These are phyloP conservation scores for Echinops telfairi DNA, from an alignment of 2,113 vertebrate genomes.

Conservation along the genomic window DNA sequence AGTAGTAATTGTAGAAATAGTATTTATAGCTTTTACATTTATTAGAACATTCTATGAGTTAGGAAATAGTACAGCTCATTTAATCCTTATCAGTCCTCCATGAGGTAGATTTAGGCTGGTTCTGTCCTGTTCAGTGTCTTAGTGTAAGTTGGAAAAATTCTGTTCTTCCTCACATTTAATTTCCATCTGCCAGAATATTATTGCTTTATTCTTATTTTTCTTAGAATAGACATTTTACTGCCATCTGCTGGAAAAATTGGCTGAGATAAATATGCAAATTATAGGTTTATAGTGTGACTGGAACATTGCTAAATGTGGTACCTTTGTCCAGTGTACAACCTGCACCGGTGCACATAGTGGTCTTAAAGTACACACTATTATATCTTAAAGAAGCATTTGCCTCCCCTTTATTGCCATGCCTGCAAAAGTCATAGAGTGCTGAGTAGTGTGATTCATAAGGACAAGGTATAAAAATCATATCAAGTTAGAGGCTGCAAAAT, in stretches of 20 bases:
- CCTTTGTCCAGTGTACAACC: neutral
- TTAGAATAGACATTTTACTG: conserved; percentile 60
- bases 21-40: neutral
- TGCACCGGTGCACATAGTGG: neutral
- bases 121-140: neutral
- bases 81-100: neutral
- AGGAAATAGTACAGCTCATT: neutral
- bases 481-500: conserved; percentile 52
- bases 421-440: neutral
- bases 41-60: neutral
- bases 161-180: neutral
- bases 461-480: conserved; percentile 21
- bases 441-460: neutral
- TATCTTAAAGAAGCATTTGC: neutral
- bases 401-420: neutral
- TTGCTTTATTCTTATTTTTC: conserved; percentile 3
- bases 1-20: neutral
- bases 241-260: conserved; percentile 63
- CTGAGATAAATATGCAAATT: conserved; percentile 2
- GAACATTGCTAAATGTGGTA: neutral
- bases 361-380: neutral
- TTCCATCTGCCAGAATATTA: conserved; percentile 5
- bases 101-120: neutral
- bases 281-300: neutral
- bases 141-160: conserved; percentile 26